phyloP scores from a whole-genome alignment of 2,888 invertebrate genomes.

The Timema podura region DNA sequence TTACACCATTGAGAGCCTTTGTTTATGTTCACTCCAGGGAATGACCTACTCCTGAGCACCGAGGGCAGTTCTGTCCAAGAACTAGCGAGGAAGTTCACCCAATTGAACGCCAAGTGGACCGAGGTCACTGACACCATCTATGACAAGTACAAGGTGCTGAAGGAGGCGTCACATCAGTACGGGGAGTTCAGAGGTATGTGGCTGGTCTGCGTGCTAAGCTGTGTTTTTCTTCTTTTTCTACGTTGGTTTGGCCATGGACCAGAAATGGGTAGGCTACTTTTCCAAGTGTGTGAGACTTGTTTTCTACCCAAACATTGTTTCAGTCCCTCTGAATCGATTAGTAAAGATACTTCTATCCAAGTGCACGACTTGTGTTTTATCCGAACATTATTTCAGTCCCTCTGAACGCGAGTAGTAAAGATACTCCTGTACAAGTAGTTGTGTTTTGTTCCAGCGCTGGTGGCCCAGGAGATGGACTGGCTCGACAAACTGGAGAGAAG shows the following conservation, averaged over 20 bases:
- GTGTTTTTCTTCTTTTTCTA: not conserved
- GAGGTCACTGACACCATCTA: constrained; percentile 65
- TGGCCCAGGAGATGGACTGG: constrained; percentile 76
- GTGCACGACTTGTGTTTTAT: no score
- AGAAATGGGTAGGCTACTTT: not conserved
- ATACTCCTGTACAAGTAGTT: not conserved
- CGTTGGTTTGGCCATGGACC: not conserved
- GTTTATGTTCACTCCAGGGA: constrained; percentile 45
- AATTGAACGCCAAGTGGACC: constrained; percentile 68
- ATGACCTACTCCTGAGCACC: constrained; percentile 59
- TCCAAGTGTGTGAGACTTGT: no score
- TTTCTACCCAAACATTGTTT: no score
- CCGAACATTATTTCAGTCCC: no score
- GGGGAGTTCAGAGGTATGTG: constrained; percentile 59
- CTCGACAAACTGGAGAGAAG: constrained; percentile 75
- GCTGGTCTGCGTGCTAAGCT: not conserved
- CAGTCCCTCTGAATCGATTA: not conserved
- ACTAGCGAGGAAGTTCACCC: constrained; percentile 62
- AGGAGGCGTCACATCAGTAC: constrained; percentile 71
- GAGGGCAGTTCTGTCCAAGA: constrained; percentile 54
- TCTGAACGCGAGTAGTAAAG: no score
- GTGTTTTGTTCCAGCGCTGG: constrained; percentile 54
- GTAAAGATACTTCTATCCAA: no score
- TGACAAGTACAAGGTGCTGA: constrained; percentile 52
- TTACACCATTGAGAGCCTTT: not conserved